phyloP scores from a whole-genome alignment of 2,797 vertebrate genomes.

The Enteromius fasciolatus region DNA sequence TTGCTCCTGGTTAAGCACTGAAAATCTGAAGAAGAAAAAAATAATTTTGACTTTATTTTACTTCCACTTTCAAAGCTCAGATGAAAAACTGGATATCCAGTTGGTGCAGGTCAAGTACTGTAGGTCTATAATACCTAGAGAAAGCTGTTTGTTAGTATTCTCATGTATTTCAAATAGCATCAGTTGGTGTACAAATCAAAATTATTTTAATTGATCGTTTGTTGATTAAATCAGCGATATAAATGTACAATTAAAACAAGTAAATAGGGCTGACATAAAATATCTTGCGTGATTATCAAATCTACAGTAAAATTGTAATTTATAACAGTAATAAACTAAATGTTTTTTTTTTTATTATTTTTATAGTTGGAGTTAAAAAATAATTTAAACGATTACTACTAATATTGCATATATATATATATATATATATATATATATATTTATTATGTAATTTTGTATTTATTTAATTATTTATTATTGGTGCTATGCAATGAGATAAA shows the following conservation, averaged over 20 bases:
- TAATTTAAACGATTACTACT: neutral
- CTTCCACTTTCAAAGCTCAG: neutral
- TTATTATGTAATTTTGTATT: too few species aligned
- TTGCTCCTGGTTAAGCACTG: neutral
- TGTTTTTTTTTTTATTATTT: too few species aligned
- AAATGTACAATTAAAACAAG: neutral
- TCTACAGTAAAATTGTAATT: neutral
- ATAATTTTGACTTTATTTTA: neutral
- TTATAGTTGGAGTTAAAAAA: too few species aligned
- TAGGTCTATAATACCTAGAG: neutral
- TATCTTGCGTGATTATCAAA: neutral
- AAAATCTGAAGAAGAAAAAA: neutral
- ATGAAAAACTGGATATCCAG: neutral
- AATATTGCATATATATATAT: neutral
- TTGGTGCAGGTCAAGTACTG: neutral
- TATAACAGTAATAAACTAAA: neutral
- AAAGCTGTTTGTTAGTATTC: neutral
- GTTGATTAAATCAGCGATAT: neutral
- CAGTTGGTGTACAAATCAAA: neutral
- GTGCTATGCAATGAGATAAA: too few species aligned
- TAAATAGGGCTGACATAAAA: neutral
- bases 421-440: too few species aligned
- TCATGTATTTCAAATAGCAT: neutral
- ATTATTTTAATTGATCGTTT: neutral
- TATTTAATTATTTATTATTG: too few species aligned